These are phyloP conservation scores for Drosophila prolongata DNA, from an alignment of 2,888 invertebrate species.

Conservation along the genomic window DNA sequence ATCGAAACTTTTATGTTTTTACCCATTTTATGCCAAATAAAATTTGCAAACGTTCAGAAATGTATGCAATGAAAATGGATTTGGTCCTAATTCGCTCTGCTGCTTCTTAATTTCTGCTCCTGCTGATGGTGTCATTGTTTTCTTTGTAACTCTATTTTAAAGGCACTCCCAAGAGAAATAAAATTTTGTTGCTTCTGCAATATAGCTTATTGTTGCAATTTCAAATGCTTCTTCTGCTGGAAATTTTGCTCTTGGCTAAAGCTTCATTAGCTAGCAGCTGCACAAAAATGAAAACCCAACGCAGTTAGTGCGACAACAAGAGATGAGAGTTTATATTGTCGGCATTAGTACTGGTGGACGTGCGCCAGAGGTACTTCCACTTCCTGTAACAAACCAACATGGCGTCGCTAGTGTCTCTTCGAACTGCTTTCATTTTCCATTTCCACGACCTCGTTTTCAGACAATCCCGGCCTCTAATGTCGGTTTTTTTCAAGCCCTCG, in stretches of 20 bases:
- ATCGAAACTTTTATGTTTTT: no score
- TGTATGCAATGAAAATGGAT: conserved; percentile 72
- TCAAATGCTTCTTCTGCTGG: background rate
- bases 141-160: conserved; percentile 51
- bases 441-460: conserved; percentile 83
- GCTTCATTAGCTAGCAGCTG: conserved; percentile 32
- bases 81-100: conserved; percentile 29
- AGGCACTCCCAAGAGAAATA: conserved; percentile 67
- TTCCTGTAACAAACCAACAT: conserved; percentile 46
- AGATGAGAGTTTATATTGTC: conserved; percentile 49
- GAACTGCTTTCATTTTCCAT: conserved; percentile 84
- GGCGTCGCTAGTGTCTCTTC: conserved; percentile 60
- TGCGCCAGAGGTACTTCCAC: background rate
- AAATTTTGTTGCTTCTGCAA: conserved; percentile 14
- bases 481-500: conserved; percentile 19
- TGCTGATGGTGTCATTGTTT: conserved; percentile 18
- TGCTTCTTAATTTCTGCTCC: conserved; percentile 6
- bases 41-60: conserved; percentile 50
- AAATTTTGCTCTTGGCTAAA: conserved; percentile 18
- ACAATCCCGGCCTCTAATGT: conserved; percentile 24
- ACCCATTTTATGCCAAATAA: no score
- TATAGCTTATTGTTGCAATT: background rate
- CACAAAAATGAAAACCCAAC: conserved; percentile 1
- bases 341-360: conserved; percentile 43
- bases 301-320: conserved; percentile 28